phyloP scores from a whole-genome alignment of 2,888 invertebrate genomes.

The Pandemis corylana region DNA sequence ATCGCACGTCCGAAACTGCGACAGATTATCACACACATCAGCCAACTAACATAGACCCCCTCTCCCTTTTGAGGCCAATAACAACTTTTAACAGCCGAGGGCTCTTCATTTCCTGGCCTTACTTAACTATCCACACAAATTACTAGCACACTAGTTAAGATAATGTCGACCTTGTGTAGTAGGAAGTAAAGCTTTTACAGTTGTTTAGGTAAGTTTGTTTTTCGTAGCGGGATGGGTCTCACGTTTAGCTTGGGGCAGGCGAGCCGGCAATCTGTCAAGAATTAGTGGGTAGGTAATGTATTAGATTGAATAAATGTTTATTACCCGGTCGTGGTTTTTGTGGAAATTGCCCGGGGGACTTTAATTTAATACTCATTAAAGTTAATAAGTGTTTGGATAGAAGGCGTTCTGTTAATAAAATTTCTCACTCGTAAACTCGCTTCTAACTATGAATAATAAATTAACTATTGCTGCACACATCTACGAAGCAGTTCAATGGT shows the following conservation, averaged over 20 bases:
- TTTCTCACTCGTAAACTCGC: not conserved
- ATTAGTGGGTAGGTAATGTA: slow-evolving; percentile 14
- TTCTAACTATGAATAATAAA: not conserved
- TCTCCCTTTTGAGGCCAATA: slow-evolving; percentile 12
- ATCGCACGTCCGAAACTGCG: slow-evolving; percentile 51
- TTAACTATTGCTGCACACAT: not conserved
- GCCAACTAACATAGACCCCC: slow-evolving; percentile 46
- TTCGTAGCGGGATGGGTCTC: slow-evolving; percentile 19
- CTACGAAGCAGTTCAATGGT: too few species aligned
- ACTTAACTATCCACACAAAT: slow-evolving; percentile 12
- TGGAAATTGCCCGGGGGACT: not conserved
- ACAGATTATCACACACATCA: slow-evolving; percentile 55
- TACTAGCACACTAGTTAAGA: not conserved
- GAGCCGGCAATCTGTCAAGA: slow-evolving; percentile 38
- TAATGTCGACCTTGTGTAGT: not conserved
- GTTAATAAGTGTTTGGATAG: slow-evolving; percentile 1
- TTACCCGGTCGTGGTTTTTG: slow-evolving; percentile 16
- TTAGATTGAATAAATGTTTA: slow-evolving; percentile 30
- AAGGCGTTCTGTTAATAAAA: not conserved
- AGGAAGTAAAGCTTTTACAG: not conserved
- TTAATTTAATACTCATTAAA: slow-evolving; percentile 26
- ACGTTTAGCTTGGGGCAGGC: slow-evolving; percentile 41
- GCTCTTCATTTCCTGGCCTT: slow-evolving; percentile 27
- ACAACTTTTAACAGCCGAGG: slow-evolving; percentile 9
- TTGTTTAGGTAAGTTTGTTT: slow-evolving; percentile 1